Base-by-base conservation (phyloP, 2,797 vertebrate species). In the Acropternis orthonyx region DNA sequence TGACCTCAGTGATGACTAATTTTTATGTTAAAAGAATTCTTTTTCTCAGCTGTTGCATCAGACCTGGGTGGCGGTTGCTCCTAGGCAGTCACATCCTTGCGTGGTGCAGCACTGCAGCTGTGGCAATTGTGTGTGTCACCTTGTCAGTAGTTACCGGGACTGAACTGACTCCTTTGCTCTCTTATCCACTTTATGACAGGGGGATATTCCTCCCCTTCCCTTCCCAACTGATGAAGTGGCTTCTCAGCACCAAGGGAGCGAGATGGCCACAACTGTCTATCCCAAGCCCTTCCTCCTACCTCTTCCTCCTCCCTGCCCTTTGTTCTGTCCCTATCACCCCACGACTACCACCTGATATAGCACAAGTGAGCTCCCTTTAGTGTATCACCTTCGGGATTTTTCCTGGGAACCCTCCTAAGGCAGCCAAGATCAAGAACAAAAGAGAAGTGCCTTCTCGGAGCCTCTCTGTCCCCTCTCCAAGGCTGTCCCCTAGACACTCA, bases 371-470 rank as follows among this genome's bases (percentile, higher is more conserved):
- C 91, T 96, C 92, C 89, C 88, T 85, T 93, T 96, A 97, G 97
- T 91, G 91, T 97, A 95, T 97, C 96, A 92, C 90, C 96, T 96
- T 92, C 94, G 78, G 27, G 83, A 90, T 97, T 97, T 95, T 96
- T 75, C 82, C 91, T 97, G 91, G 93, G 83, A 96, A 93, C 94
- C 96, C 95, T 97, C 94, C 96, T 95, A 95, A 96, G 97, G 97
- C 96, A 97, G 97, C 97, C 98, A 98, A 98, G 97, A 97, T 97
- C 96, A 93, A 97, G 97, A 98, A 98, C 98, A 98, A 98, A 98
- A 97, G 96, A 95, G 93, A 81, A 93, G 89, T 49, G 94, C 71
- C 17, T 96, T 93, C 83, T 79, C 51, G 9, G 78, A 79, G 94
- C 93, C 93, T 95, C 84, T 88, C 90, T 95, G 85, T 79, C 94